Base-by-base conservation (phyloP, 2,797 vertebrate species). In the Lophius americanus region DNA sequence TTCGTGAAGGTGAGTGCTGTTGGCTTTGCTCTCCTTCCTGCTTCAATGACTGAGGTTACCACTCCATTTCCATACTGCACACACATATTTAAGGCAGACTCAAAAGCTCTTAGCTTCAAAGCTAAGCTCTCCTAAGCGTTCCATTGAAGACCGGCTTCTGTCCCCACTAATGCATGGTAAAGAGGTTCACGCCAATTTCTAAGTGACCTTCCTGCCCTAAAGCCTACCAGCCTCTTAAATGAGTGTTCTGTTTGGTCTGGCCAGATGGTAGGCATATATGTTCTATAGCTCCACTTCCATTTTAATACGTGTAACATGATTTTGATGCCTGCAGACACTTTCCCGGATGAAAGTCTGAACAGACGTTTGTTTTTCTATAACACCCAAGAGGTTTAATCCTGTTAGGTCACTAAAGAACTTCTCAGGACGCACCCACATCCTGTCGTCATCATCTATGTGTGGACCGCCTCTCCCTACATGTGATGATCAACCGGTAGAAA, bases 71-170 rank as follows among this genome's bases (percentile, higher is more conserved):
- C 72, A 53, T 41, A 55, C 65, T 13, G 10, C 12, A 0, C 60
- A 67, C 52, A 56, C 74, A 76, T 78, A 46, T 14, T 10, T 72
- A 83, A 51, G 55, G 73, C 67, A n/a, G 56, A 71, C 77, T 86
- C 63, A 56, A 79, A 82, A 55, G 68, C 65, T 13, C 50, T 55
- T 68, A 70, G 81, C 84, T 84, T 83, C 85, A 87, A 88, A 87
- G 84, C 81, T 66, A 32, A 33, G 58, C 67, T 71, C 59, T 6
- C 44, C 73, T 85, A 74, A 81, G 79, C 59, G 66, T 77, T 84
- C 66, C 38, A 55, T 71, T 73, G 55, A 56, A 60, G 70, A 42
- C 42, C 56, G 37, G 53, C 79, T 79, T 83, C 75, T 55, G 60
- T 61, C 75, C 63, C 62, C 32, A 14, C 82, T 81, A 82, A 84